Conservation (phyloP, 2,888 invertebrate species). For the Xanthostigma xanthostigma region DNA sequence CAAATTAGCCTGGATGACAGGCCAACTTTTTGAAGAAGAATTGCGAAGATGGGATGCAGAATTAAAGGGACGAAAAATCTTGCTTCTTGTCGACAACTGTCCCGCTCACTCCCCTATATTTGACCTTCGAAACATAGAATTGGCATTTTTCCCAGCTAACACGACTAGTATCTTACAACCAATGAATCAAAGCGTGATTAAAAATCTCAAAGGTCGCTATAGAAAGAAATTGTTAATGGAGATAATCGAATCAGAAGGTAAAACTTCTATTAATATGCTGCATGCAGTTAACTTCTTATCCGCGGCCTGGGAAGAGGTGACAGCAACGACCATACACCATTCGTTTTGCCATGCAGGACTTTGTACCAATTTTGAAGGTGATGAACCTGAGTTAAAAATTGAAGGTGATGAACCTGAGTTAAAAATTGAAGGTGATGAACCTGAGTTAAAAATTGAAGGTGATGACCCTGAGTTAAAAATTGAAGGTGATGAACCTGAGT, state of each 20-base stretch:
- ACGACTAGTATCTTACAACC: not conserved
- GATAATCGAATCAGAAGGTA: constrained; percentile 15
- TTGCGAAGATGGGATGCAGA: constrained; percentile 17
- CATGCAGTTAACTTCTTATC: constrained; percentile 14
- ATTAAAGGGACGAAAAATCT: constrained; percentile 16
- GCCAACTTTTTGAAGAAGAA: constrained; percentile 11
- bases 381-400: too few relatives aligned
- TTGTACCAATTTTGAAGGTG: too few relatives aligned
- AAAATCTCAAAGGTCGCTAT: constrained; percentile 15
- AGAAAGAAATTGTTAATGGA: constrained; percentile 16
- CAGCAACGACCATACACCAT: constrained; percentile 9
- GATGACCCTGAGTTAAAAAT: too few relatives aligned
- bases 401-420: too few relatives aligned
- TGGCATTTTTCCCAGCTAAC: not conserved
- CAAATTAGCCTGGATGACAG: constrained; percentile 23
- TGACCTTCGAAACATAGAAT: not conserved
- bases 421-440: too few relatives aligned
- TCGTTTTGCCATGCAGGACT: too few relatives aligned
- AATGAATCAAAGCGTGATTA: not conserved
- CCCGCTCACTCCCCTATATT: constrained; percentile 16
- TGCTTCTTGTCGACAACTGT: constrained; percentile 20
- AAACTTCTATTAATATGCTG: constrained; percentile 16
- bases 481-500: too few relatives aligned
- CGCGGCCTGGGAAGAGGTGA: constrained; percentile 3
- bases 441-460: too few relatives aligned